Evolutionary conservation across 2,113 vertebrate genomes (phyloP), one percentile per base, ranked within the genome.

Genomic region (Sarotherodon lohbergeri): DNA sequence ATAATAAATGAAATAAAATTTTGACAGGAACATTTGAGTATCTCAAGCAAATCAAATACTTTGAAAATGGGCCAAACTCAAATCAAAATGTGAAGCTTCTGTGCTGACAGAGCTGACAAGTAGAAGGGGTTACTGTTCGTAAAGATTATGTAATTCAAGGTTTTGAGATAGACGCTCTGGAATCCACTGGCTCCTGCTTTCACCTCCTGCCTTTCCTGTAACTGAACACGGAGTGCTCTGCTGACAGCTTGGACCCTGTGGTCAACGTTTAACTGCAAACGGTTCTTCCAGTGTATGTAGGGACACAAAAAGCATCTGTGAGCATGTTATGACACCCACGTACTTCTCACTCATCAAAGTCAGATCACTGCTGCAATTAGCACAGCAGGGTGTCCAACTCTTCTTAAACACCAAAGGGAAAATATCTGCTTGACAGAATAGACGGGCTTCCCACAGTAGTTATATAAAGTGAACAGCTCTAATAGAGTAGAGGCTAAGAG

Each of bases 201-300:
- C 29, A 85, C 48, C 85, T 91, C 59, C 84, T 82, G 83, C 63
- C 79, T 91, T 90, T 87, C 86, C 83, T 86, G 63, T 94, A 95
- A 95, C 86, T 92, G 88, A 95, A 93, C 50, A 89, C 92, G 94
- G 86, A 94, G 85, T 71, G 9, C 83, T 86, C 43, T 66, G 68
- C 87, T 89, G 92, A 92, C 90, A 91, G 90, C 57, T 87, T 91
- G 90, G 90, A 86, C 80, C 76, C 81, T 8, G 54, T 66, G 83
- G 84, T 90, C 87, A 87, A 82, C 52, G 79, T 82, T 89, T 85
- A 82, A 89, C 90, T 92, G 90, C 81, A 80, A 88, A 90, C 86
- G 5, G 5, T 90, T 89, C 90, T 92, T 90, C 83, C 86, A 88
- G 29, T 19, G 50, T 19, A 76, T 88, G 88, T 90, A 86, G 56